Conservation (phyloP, 2,797 vertebrate genomes). For the Gallinago stenura region DNA sequence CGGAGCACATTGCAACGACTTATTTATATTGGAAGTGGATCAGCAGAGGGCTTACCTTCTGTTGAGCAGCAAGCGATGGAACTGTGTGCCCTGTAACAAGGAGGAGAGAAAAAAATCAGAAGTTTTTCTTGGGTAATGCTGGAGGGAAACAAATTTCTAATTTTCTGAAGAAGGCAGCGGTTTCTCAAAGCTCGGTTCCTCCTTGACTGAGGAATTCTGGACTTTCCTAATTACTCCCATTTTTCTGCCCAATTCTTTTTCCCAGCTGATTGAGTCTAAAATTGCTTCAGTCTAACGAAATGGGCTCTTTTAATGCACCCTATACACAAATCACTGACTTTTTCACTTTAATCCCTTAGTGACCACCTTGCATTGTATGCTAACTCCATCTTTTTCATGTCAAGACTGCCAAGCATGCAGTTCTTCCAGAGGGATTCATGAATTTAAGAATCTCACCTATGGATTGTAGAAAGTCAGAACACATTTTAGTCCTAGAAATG, state of each 20-base stretch:
- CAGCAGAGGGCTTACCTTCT: constrained; percentile 11
- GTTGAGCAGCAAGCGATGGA: neutral
- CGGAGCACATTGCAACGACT: neutral
- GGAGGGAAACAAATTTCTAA: neutral
- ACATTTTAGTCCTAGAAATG: neutral
- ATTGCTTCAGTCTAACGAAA: neutral
- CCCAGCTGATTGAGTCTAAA: neutral
- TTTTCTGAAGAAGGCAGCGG: neutral
- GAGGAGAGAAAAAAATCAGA: neutral
- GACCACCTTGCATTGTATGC: neutral
- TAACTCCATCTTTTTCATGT: neutral
- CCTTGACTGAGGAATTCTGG: neutral
- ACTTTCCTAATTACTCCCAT: neutral
- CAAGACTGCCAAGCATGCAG: neutral
- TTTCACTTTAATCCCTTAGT: neutral
- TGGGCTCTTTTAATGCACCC: neutral
- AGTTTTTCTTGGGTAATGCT: neutral
- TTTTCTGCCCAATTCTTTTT: neutral
- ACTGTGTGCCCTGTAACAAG: neutral
- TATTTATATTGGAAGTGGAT: neutral
- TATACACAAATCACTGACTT: accelerated
- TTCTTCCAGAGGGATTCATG: neutral
- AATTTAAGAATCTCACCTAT: neutral
- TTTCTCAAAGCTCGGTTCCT: neutral
- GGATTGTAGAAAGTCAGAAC: neutral